phyloP scores from a whole-genome alignment of 2,888 invertebrate species.

The Agrotis puta region DNA sequence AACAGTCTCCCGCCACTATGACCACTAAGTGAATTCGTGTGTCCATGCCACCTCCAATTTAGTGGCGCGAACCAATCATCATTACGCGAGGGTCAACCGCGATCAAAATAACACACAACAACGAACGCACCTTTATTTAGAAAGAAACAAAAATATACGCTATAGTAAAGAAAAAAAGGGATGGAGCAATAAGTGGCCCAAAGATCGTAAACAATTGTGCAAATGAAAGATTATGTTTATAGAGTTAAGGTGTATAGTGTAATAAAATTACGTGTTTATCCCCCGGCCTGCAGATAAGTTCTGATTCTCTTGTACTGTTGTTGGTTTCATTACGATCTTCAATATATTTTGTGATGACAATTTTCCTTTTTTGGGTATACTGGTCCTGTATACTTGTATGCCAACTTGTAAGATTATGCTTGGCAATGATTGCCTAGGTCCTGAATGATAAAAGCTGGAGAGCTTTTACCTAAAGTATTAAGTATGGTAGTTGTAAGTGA shows the following conservation, averaged over 20 bases:
- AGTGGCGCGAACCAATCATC: conserved; percentile 87
- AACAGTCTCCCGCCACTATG: conserved; percentile 72
- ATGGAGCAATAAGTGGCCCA: conserved; percentile 68
- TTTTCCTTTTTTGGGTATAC: conserved; percentile 41
- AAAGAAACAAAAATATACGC: conserved; percentile 67
- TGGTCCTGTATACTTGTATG: conserved; percentile 9
- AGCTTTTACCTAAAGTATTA: not conserved
- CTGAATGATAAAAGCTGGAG: too few species aligned
- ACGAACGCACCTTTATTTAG: conserved; percentile 77
- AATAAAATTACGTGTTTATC: conserved; percentile 87
- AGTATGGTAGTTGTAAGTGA: too few species aligned
- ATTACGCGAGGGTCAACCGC: conserved; percentile 78
- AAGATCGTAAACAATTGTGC: conserved; percentile 84
- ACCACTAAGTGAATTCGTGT: conserved; percentile 88
- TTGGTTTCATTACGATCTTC: conserved; percentile 60
- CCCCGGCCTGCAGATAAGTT: conserved; percentile 77
- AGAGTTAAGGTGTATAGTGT: conserved; percentile 86
- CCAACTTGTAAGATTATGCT: not conserved
- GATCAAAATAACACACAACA: conserved; percentile 71
- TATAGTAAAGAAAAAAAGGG: conserved; percentile 62
- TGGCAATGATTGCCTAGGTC: not conserved
- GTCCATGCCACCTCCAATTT: conserved; percentile 86
- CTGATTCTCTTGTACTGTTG: conserved; percentile 73
- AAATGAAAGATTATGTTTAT: conserved; percentile 91
- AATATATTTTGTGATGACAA: conserved; percentile 54